These are phyloP conservation scores for Zophobas morio DNA, from an alignment of 1,140 invertebrate genomes.

Conservation along the genomic window DNA sequence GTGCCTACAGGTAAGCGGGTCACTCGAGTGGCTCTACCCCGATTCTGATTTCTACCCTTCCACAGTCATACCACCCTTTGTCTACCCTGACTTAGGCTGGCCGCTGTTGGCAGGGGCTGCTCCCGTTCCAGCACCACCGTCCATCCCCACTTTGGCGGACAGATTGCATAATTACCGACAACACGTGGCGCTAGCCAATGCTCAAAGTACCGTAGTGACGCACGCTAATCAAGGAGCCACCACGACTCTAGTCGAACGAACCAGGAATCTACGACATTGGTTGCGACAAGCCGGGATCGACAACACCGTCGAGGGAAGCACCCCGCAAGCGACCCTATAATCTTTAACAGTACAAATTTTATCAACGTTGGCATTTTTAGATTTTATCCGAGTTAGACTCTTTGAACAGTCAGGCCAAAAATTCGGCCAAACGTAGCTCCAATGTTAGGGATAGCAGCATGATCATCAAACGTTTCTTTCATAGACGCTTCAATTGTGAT, in stretches of 20 bases:
- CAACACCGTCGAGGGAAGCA: constrained; percentile 53
- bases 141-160: constrained; percentile 70
- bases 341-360: constrained; percentile 18
- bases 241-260: constrained; percentile 76
- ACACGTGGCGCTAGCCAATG: constrained; percentile 65
- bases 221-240: constrained; percentile 68
- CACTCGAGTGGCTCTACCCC: not conserved
- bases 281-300: constrained; percentile 69
- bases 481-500: constrained; percentile 19
- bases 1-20: constrained; percentile 67
- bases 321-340: constrained; percentile 64
- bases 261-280: constrained; percentile 78
- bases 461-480: constrained; percentile 19
- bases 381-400: not conserved
- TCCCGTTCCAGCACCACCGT: constrained; percentile 65
- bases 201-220: constrained; percentile 68
- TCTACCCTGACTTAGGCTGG: constrained; percentile 76
- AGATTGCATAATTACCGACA: constrained; percentile 71
- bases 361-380: constrained; percentile 13
- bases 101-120: constrained; percentile 66
- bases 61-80: constrained; percentile 70
- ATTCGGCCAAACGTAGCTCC: not conserved
- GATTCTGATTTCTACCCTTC: constrained; percentile 36
- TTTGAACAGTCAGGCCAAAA: not conserved
- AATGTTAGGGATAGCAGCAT: constrained; percentile 11